phyloP scores from a whole-genome alignment of 2,888 invertebrate genomes.

The Alitta virens region DNA sequence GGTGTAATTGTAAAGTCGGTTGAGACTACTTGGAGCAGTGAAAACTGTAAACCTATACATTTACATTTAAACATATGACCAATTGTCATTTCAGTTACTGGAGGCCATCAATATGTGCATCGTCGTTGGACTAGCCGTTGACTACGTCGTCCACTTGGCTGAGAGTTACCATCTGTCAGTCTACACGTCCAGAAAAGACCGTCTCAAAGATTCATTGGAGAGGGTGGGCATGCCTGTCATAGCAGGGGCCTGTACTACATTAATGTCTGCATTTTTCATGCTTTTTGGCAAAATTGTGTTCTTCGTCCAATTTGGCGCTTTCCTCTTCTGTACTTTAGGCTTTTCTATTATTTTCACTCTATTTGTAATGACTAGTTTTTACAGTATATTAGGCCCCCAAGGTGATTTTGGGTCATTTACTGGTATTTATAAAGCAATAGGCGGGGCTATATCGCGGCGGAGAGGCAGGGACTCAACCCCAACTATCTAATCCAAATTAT shows the following conservation, averaged over 20 bases:
- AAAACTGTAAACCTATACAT: no score
- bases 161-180: slow-evolving; percentile 38
- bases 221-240: slow-evolving; percentile 41
- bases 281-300: slow-evolving; percentile 40
- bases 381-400: slow-evolving; percentile 7
- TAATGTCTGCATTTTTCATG: slow-evolving; percentile 42
- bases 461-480: no score
- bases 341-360: slow-evolving; percentile 39
- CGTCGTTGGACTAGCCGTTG: slow-evolving; percentile 43
- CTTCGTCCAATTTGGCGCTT: slow-evolving; percentile 42
- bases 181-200: slow-evolving; percentile 29
- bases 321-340: slow-evolving; percentile 40
- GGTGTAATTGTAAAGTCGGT: no score
- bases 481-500: no score
- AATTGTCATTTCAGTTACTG: slow-evolving; percentile 31
- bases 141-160: slow-evolving; percentile 44
- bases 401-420: slow-evolving; percentile 10
- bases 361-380: slow-evolving; percentile 5
- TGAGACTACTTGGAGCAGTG: no score
- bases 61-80: no score
- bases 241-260: slow-evolving; percentile 43
- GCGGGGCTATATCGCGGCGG: no score
- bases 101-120: slow-evolving; percentile 42
- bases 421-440: no score
- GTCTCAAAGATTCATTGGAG: slow-evolving; percentile 35